phyloP scores from a whole-genome alignment of 1,140 invertebrate genomes.

The Nephotettix cincticeps region DNA sequence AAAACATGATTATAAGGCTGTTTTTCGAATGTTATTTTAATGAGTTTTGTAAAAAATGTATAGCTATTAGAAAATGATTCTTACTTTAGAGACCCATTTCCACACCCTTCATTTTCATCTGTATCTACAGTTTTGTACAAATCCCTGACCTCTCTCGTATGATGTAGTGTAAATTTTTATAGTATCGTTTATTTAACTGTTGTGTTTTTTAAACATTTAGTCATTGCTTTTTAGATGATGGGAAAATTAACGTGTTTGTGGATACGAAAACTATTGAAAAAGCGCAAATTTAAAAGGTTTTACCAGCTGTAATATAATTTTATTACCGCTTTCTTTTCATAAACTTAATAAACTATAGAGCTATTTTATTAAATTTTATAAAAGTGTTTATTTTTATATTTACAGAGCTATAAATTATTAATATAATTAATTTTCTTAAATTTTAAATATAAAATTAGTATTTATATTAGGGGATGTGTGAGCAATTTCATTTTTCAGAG shows the following conservation, averaged over 20 bases:
- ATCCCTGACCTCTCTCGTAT: too few species aligned
- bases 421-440: conserved; percentile 9
- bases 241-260: background rate
- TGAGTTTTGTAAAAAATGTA: too few species aligned
- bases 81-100: too few species aligned
- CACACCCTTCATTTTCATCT: too few species aligned
- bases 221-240: conserved; percentile 3
- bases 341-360: conserved; percentile 7
- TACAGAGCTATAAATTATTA: conserved; percentile 3
- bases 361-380: conserved; percentile 21
- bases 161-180: too few species aligned
- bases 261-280: background rate
- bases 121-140: too few species aligned
- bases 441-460: conserved; percentile 2
- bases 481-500: conserved; percentile 3
- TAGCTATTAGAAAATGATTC: too few species aligned
- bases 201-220: background rate
- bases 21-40: background rate
- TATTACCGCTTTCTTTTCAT: background rate
- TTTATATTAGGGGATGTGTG: background rate
- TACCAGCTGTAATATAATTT: background rate
- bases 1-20: background rate
- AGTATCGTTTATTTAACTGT: too few species aligned
- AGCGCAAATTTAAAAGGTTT: conserved; percentile 7
- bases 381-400: conserved; percentile 20